phyloP scores from a whole-genome alignment of 2,113 vertebrate genomes.

The Rhinoptilus africanus region DNA sequence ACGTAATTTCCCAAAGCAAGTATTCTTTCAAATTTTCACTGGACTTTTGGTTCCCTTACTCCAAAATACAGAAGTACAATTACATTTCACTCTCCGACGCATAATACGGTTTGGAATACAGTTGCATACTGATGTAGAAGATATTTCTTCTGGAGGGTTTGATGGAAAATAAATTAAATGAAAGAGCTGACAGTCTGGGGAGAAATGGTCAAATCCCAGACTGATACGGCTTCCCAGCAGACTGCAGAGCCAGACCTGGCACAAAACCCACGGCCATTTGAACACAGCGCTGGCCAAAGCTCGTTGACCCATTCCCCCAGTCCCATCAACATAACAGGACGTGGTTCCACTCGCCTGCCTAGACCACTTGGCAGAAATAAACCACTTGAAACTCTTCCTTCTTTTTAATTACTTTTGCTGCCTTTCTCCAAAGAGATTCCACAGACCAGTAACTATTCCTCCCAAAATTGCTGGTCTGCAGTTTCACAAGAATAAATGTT shows the following conservation, averaged over 20 bases:
- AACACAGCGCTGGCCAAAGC: background rate
- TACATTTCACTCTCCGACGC: background rate
- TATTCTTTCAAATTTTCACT: background rate
- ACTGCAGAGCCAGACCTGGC: background rate
- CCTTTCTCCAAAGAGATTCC: background rate
- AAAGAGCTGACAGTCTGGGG: background rate
- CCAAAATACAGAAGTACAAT: background rate
- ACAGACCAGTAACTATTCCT: background rate
- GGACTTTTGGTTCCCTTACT: background rate
- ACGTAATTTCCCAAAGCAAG: background rate
- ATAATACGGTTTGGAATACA: background rate
- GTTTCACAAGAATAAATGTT: background rate
- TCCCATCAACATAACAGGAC: background rate
- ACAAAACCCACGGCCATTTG: background rate
- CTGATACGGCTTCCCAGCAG: conserved; percentile 5
- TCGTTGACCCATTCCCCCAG: background rate
- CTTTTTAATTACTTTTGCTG: background rate
- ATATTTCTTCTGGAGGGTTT: background rate
- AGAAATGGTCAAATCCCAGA: conserved; percentile 4
- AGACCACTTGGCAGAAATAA: background rate
- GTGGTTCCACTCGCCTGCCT: background rate
- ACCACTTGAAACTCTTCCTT: background rate
- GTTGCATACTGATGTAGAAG: background rate
- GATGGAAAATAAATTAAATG: conserved; percentile 31
- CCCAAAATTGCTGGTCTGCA: background rate